Base-by-base conservation (phyloP, 2,797 vertebrate genomes). In the Tapera naevia region DNA sequence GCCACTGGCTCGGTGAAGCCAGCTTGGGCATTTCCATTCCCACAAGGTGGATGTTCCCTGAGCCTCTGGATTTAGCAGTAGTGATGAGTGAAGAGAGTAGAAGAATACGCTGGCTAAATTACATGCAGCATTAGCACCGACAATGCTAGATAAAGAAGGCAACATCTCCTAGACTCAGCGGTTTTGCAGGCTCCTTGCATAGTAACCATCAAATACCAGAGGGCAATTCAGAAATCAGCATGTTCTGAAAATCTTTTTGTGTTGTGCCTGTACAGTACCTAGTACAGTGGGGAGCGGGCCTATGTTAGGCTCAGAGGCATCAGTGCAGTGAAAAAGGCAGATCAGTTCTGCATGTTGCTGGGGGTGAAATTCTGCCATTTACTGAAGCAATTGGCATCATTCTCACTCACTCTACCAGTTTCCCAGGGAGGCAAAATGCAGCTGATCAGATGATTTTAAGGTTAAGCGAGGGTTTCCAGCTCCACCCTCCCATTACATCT, bases 1-100 rank as follows among this genome's bases (percentile, higher is more conserved):
- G 25, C 10, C 16, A 8, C n/a, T 33, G 23, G 15, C 27, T 81
- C 35, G 51, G 27, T 7, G 0, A 0, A 64, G 35, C 16, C 19
- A 51, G 30, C 8, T 21, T 65, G 17, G 10, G 7, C 21, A 5
- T 51, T 81, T 81, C 61, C 35, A 35, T 41, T 72, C 51, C 28
- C 46, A 50, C 27, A 33, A 30, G 10, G 69, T 12, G n/a, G 50
- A 33, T 64, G n/a, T 27, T 74, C 32, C 30, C 25, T 25, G 11
- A 72, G 45, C 18, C 24, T 66, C 57, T 57, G 28, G 17, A 35
- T 88, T 69, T 46, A 41, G 37, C 65, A 70, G 25, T 11, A 58
- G 27, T 27, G 23, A 58, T 30, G 7, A 66, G 21, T 33, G 56
- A 87, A 89, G 24, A 54, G 22, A 91, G 27, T 11, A 56, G 74